phyloP scores from a whole-genome alignment of 2,888 invertebrate genomes.

The Adelognathus sp. region DNA sequence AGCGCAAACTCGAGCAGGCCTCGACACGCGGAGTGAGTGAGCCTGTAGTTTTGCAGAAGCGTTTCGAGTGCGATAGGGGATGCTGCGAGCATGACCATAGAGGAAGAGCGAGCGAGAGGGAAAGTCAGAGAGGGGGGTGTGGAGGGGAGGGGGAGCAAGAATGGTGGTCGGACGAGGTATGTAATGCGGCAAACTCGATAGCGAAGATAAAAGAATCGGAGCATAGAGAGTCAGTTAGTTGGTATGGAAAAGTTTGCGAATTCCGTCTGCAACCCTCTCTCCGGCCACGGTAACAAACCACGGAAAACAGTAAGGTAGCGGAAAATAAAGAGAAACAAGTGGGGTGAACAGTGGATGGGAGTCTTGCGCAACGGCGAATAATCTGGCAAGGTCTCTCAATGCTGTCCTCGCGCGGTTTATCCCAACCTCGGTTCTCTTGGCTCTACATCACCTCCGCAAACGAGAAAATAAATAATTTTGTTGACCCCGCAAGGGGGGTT shows the following conservation, averaged over 20 bases:
- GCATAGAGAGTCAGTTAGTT: constrained; percentile 14
- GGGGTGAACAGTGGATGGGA: neutral
- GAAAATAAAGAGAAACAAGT: neutral
- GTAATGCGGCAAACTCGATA: constrained; percentile 8
- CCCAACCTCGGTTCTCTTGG: neutral
- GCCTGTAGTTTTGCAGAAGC: neutral
- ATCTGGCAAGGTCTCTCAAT: constrained; percentile 6
- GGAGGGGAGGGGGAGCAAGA: neutral
- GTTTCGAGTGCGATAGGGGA: constrained; percentile 33
- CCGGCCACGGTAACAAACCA: neutral
- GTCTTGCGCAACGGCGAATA: constrained; percentile 28
- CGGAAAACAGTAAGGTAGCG: constrained; percentile 3
- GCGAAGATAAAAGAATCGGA: constrained; percentile 30
- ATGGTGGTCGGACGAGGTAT: neutral
- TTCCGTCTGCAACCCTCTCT: neutral
- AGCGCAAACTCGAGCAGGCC: neutral
- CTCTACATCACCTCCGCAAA: neutral
- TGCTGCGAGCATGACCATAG: neutral
- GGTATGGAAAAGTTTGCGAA: neutral
- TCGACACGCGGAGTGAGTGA: neutral
- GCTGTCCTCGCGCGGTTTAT: neutral
- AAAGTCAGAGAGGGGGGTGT: no score
- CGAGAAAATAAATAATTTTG: constrained; percentile 25
- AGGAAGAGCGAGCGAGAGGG: neutral
- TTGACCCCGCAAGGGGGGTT: neutral